Percentiles rank a stretch among this genome's conserved stretches.
phyloP scores from a whole-genome alignment of 2,797 vertebrate species.

The Crenichthys baileyi region DNA sequence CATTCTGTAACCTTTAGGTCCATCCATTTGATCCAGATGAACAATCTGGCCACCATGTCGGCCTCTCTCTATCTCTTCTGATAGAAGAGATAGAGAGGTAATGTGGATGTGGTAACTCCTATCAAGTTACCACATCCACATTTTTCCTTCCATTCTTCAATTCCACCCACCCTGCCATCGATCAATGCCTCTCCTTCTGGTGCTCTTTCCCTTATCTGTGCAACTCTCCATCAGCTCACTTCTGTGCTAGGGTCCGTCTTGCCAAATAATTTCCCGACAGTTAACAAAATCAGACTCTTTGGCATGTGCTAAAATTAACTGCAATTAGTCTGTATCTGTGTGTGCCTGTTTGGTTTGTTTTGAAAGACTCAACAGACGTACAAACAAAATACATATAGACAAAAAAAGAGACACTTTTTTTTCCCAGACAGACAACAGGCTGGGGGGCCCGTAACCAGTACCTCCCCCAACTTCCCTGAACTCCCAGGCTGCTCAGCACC shows the following conservation, averaged over 20 bases:
- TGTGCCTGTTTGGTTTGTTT: constrained; percentile 9
- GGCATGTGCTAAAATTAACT: constrained; percentile 54
- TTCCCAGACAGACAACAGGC: constrained; percentile 69
- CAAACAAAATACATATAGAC: constrained; percentile 22
- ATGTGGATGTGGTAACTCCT: too few relatives aligned
- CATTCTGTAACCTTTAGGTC: constrained; percentile 44
- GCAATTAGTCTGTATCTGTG: constrained; percentile 18
- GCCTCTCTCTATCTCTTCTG: constrained; percentile 39
- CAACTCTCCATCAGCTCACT: constrained; percentile 51
- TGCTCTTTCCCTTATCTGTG: constrained; percentile 51
- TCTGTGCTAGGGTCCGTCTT: constrained; percentile 25
- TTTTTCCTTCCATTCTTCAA: constrained; percentile 57
- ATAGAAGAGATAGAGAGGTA: too few relatives aligned
- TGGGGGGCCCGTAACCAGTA: constrained; percentile 49
- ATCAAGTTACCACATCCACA: constrained; percentile 71
- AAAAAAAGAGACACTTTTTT: constrained; percentile 33
- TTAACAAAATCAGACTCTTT: constrained; percentile 43
- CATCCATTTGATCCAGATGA: constrained; percentile 53
- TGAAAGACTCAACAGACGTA: constrained; percentile 7
- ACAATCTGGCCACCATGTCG: constrained; percentile 61
- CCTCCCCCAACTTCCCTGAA: constrained; percentile 68
- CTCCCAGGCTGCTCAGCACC: constrained; percentile 71
- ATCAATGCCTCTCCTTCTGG: constrained; percentile 60
- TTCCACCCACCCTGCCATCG: constrained; percentile 25
- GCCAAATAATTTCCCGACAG: constrained; percentile 67